Conservation (phyloP, 53 echinoderm and acorn worm genomes). For the Holothuria leucospilota region DNA sequence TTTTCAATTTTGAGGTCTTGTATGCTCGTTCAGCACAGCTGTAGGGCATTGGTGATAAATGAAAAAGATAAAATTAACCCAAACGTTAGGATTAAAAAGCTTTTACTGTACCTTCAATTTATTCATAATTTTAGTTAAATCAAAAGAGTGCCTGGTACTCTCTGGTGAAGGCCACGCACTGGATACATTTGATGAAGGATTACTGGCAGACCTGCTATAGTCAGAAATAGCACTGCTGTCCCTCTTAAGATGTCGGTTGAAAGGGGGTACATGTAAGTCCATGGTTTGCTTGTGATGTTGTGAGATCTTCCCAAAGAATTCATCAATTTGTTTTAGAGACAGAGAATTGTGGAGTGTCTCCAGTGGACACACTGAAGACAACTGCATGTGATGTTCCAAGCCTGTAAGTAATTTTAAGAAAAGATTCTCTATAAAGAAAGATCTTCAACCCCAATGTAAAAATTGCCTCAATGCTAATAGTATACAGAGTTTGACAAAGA, state of each 20-base stretch:
- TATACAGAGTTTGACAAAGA: too few species aligned
- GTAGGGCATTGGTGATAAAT: too few species aligned
- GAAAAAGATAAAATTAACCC: too few species aligned
- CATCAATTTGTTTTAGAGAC: constrained; percentile 88
- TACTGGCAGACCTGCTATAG: constrained; percentile 81
- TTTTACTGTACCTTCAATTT: constrained; percentile 27
- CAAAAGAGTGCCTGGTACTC: constrained; percentile 60
- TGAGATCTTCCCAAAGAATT: constrained; percentile 84
- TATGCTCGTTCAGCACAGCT: too few species aligned
- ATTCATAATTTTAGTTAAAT: constrained; percentile 53
- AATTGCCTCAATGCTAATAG: too few species aligned
- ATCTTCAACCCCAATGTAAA: too few species aligned
- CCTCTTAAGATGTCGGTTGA: background rate
- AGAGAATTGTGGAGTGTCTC: constrained; percentile 95
- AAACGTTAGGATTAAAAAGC: too few species aligned
- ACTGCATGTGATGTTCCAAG: constrained; percentile 84
- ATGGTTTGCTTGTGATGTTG: constrained; percentile 47
- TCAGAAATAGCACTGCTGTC: constrained; percentile 8
- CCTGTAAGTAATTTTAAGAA: constrained; percentile 45
- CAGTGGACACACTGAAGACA: constrained; percentile 86
- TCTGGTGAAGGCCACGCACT: constrained; percentile 92
- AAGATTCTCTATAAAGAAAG: too few species aligned
- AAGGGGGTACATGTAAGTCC: background rate
- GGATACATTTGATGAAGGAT: constrained; percentile 90
- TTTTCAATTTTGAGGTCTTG: too few species aligned